phyloP scores from a whole-genome alignment of 1,140 invertebrate genomes.

The Zeugodacus cucurbitae region DNA sequence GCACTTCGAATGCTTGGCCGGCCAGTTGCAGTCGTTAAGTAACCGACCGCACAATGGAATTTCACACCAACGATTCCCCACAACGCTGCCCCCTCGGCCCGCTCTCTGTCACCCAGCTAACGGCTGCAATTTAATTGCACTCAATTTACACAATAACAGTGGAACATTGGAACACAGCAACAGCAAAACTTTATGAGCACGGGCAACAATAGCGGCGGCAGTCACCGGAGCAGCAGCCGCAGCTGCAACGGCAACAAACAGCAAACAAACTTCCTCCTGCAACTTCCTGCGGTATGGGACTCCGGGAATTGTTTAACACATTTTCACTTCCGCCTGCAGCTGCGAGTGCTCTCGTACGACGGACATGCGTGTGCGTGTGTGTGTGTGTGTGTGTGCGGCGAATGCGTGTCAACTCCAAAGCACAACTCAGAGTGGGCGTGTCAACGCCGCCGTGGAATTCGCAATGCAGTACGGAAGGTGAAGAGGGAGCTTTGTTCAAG shows the following conservation, averaged over 20 bases:
- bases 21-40: conserved; percentile 1
- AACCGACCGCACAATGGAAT: conserved; percentile 21
- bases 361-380: not conserved
- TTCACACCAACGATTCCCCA: not conserved
- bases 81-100: not conserved
- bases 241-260: not conserved
- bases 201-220: not conserved
- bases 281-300: conserved; percentile 26
- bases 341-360: not conserved
- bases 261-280: conserved; percentile 20
- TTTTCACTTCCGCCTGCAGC: conserved; percentile 27
- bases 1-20: not conserved
- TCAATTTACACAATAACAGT: conserved; percentile 29
- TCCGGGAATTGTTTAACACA: conserved; percentile 28
- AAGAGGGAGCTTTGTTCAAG: not conserved
- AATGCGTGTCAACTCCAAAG: not conserved
- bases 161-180: not conserved
- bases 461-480: not conserved
- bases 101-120: not conserved
- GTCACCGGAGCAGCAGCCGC: not conserved
- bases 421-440: not conserved
- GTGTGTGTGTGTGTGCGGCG: not conserved
- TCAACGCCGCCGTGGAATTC: not conserved
- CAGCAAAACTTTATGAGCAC: conserved; percentile 23
- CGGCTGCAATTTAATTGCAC: conserved; percentile 36